Evolutionary conservation across 1,140 invertebrate genomes (phyloP).

Genomic region (Colletes gigas): DNA sequence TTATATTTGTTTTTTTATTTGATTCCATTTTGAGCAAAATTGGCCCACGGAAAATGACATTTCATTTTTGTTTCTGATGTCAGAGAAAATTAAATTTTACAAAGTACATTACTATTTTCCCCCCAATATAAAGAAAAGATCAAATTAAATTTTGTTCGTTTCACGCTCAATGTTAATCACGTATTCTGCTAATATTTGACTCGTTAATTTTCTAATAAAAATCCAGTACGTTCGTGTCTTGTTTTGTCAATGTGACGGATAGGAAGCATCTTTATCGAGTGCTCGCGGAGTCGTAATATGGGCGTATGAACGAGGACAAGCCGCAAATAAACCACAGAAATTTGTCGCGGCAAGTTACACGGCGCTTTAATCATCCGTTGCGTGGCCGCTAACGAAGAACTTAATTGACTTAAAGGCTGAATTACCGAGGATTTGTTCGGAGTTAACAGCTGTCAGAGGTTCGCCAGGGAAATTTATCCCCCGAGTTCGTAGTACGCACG

Average conservation of each 20-base stretch:
- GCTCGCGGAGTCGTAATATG: slow-evolving; percentile 3
- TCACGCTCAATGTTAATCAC: too few relatives aligned
- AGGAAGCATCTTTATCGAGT: slow-evolving; percentile 1
- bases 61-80: too few relatives aligned
- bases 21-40: too few relatives aligned
- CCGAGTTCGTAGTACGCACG: not conserved
- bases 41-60: too few relatives aligned
- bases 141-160: too few relatives aligned
- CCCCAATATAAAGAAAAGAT: too few relatives aligned
- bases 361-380: slow-evolving; percentile 41
- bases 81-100: too few relatives aligned
- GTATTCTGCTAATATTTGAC: too few relatives aligned
- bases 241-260: not conserved
- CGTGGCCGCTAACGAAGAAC: slow-evolving; percentile 35
- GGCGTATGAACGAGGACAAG: slow-evolving; percentile 17
- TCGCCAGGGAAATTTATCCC: slow-evolving; percentile 35
- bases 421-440: slow-evolving; percentile 41
- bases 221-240: not conserved
- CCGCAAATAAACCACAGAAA: slow-evolving; percentile 44
- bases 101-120: too few relatives aligned
- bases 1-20: too few relatives aligned
- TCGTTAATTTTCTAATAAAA: not conserved
- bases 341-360: slow-evolving; percentile 42
- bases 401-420: slow-evolving; percentile 52
- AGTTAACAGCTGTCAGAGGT: slow-evolving; percentile 42